Evolutionary conservation across 2,113 vertebrate species (phyloP), one percentile per base, ranked within the genome.

Genomic region (Sorex fumeus): DNA sequence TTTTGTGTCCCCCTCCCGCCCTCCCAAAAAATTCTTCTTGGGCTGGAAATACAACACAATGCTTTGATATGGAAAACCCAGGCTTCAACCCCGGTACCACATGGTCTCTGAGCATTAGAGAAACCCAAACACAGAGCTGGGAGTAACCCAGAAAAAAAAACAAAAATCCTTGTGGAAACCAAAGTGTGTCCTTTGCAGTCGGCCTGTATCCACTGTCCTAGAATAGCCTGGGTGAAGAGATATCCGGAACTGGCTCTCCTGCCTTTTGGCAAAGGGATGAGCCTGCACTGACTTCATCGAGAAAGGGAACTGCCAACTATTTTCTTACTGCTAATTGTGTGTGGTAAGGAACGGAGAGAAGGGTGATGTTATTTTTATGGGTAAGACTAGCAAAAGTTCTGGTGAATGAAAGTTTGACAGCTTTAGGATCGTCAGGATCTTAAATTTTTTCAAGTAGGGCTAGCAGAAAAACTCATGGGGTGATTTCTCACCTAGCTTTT

Each of bases 261-360:
- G 67, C 43, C 90, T 91, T 95, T 87, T 96, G 93, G 81, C 93
- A 77, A 60, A 80, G 32, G 71, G 94, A 47, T 10, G 30, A 76
- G 75, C 76, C 88, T 67, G 34, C 67, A 1, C 18, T 90, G 88
- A 96, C 91, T 76, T 94, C 95, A 91, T 91, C 87, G 30, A 0
- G 0, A 8, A 78, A 78, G 0, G 1, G 40, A 21, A 43, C 74
- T 12, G 7, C 78, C 92, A 93, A 53, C 94, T 80, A 8, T 79
- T 93, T 86, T 91, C 81, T 86, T 64, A 21, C 79, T 47, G 80
- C 85, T 94, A 62, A 93, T 91, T 88, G 86, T 91, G 53, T 47
- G 28, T 67, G 83, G 93, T 85, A 77, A 84, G 87, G 83, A 94
- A 81, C 83, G 66, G 83, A 69, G 77, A 40, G 76, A 64, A 36